Conservation (phyloP, 2,888 invertebrate species). For the Rhopalosiphum nymphaeae region DNA sequence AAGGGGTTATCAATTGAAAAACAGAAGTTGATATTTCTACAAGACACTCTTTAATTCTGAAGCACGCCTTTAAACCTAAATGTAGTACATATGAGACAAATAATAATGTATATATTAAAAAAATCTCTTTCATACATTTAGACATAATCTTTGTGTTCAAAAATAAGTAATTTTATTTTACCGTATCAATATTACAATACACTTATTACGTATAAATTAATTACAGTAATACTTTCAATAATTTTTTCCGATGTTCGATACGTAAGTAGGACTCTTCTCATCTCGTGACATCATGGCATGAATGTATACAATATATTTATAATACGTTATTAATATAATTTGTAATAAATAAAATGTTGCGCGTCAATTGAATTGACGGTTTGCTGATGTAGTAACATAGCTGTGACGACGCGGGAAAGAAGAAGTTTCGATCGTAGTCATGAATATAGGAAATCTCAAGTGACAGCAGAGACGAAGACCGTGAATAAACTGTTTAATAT, state of each 20-base stretch:
- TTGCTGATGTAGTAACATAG: background rate
- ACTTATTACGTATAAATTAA: background rate
- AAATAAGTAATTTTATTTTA: background rate
- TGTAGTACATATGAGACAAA: background rate
- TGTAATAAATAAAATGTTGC: background rate
- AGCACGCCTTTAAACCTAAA: background rate
- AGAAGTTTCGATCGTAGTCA: background rate
- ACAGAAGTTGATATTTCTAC: no score
- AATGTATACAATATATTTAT: background rate
- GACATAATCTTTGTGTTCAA: background rate
- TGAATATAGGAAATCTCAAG: background rate
- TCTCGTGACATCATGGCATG: background rate
- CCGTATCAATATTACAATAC: background rate
- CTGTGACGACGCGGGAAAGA: background rate
- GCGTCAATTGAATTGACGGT: background rate
- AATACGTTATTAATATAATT: background rate
- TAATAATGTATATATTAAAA: background rate
- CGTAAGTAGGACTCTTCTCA: background rate
- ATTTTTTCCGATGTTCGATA: background rate
- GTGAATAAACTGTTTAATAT: slow-evolving; percentile 41
- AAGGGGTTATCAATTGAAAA: no score
- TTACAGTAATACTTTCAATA: background rate
- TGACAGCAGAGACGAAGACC: slow-evolving; percentile 26
- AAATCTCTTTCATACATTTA: background rate
- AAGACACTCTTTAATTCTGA: no score